Evolutionary conservation across 1,140 invertebrate species (phyloP), one percentile per base, ranked within the genome.

Genomic region (Cotesia chilonis): DNA sequence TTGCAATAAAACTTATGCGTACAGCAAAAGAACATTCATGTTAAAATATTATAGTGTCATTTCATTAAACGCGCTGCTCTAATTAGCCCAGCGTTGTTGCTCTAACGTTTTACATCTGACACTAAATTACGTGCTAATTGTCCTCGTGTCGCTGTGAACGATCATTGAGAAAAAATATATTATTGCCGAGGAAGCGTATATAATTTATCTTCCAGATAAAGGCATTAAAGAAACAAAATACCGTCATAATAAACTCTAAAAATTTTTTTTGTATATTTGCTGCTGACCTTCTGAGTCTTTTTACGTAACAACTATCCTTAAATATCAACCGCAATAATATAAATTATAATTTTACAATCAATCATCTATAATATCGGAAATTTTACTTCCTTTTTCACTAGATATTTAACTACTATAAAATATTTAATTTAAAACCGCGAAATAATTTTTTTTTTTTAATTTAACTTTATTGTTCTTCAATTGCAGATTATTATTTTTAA

Each of bases 81-180:
- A 71, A 71, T 71, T 71, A 65, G 70, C 41, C 37, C n/a, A 37
- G 10, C 36, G 61, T 61, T 9, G 28, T 41, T 41, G 12, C 36
- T 67, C 14, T 64, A 38, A 37, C 36, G 36, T 55, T 47, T 17
- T 71, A 64, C 37, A 57, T 65, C 63, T 47, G 41, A 55, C 54
- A 14, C 17, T 65, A 37, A 64, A 70, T 70, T 36, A 65, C 51
- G 38, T 38, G 70, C 37, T 71, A 71, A 71, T 71, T 71, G 63
- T 70, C 68, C 68, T 70, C 68, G 59, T 61, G 52, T 41, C 6
- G 7, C 6, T 47, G 20, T 47, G 37, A 14, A 41, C 38, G 12
- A 37, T 9, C 37, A 54, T 38, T 28, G 28, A 1, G 14, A 17
- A 70, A 59, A 60, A 59, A 69, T 28, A 9, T 28, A 68, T 66